Percentiles rank a stretch among this genome's conserved stretches.
Evolutionary conservation across 2,797 vertebrate species (phyloP).

Genomic region (Myioborus melanocephalus): DNA sequence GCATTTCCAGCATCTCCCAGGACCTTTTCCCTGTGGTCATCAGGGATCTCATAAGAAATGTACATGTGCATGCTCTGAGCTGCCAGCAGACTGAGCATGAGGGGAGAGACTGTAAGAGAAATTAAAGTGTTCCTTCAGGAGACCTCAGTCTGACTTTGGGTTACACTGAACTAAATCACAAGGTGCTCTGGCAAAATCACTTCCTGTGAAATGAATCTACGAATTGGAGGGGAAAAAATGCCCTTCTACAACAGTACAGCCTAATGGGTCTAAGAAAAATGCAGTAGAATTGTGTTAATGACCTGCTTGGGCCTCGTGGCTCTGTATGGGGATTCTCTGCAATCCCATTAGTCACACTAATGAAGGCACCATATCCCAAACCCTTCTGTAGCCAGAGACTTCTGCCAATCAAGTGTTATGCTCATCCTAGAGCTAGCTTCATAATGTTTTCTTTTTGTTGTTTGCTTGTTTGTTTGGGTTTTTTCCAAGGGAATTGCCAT

Average conservation of each 20-base stretch:
- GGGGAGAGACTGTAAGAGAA: background rate
- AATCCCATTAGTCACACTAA: background rate
- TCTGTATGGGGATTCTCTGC: background rate
- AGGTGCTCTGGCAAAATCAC: background rate
- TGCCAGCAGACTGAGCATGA: background rate
- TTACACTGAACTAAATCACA: background rate
- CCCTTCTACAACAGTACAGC: rapidly evolving
- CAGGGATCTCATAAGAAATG: background rate
- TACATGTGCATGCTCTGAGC: slow-evolving; percentile 26
- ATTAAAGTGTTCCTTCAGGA: background rate
- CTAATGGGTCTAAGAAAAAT: background rate
- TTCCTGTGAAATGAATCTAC: background rate
- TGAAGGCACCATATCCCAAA: background rate
- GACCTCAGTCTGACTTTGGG: background rate
- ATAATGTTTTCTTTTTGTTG: background rate
- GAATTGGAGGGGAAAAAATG: background rate
- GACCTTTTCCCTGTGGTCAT: background rate
- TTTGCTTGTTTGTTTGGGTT: background rate
- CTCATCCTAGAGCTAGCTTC: background rate
- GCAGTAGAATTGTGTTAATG: background rate
- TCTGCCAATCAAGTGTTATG: background rate
- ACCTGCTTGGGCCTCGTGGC: background rate
- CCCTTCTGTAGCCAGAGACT: background rate
- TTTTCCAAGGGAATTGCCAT: background rate
- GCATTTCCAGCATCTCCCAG: slow-evolving; percentile 17